Evolutionary conservation across 2,113 vertebrate species (phyloP).

Genomic region (Platycercus adscitus): DNA sequence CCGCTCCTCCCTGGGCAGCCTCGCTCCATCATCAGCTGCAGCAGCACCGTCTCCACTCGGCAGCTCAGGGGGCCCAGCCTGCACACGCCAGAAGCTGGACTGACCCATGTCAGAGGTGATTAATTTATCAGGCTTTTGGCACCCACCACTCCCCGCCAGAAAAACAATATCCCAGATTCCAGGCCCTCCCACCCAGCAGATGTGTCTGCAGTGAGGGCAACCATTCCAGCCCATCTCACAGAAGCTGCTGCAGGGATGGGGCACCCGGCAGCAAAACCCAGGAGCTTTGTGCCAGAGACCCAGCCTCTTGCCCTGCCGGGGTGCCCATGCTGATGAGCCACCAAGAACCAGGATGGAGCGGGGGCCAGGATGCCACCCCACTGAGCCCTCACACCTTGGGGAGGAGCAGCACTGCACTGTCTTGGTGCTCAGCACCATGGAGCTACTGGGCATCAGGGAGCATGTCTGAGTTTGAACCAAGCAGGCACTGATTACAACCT

Average conservation of each 20-base stretch:
- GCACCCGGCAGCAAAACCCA: neutral
- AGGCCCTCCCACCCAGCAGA: slow-evolving; percentile 61
- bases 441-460: neutral
- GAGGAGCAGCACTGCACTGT: neutral
- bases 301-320: fast-evolving
- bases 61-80: slow-evolving; percentile 30
- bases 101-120: slow-evolving; percentile 68
- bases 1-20: neutral
- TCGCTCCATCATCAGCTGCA: neutral
- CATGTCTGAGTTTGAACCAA: neutral
- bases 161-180: slow-evolving; percentile 69
- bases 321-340: neutral
- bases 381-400: fast-evolving
- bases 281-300: fast-evolving
- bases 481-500: neutral
- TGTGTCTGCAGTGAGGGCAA: slow-evolving; percentile 44
- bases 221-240: neutral
- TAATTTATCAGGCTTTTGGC: slow-evolving; percentile 71
- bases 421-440: neutral
- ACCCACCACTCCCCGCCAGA: slow-evolving; percentile 44
- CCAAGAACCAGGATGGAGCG: fast-evolving
- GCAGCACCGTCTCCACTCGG: neutral
- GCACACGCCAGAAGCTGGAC: slow-evolving; percentile 49
- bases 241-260: neutral
- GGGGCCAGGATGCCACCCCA: fast-evolving